Evolutionary conservation across 2,888 invertebrate genomes (phyloP).

Genomic region (Gonocerus acuteangulatus): DNA sequence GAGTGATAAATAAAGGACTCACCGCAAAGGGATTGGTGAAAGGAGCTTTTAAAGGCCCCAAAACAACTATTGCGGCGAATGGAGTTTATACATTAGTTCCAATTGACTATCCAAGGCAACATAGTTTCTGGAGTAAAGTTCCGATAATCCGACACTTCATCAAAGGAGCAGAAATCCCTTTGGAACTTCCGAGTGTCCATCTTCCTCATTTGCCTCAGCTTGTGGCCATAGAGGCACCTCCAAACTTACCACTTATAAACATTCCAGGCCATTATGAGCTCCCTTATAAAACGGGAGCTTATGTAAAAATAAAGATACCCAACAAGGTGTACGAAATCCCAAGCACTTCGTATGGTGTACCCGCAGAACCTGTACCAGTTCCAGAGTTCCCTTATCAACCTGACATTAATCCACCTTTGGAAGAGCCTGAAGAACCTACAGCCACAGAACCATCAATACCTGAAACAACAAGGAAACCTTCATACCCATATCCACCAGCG

Average conservation of each 20-base stretch:
- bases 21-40: neutral
- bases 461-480: too few species aligned
- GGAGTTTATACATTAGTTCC: constrained; percentile 2
- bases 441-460: neutral
- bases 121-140: constrained; percentile 23
- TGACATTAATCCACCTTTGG: neutral
- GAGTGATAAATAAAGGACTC: neutral
- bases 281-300: constrained; percentile 29
- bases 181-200: constrained; percentile 29
- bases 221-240: constrained; percentile 26
- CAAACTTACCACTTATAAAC: constrained; percentile 32
- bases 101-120: neutral
- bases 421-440: neutral
- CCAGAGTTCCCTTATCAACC: constrained; percentile 14
- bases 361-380: constrained; percentile 5
- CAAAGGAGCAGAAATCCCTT: neutral
- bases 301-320: constrained; percentile 33
- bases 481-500: neutral
- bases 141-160: constrained; percentile 5
- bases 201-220: constrained; percentile 33
- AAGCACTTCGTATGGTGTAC: neutral
- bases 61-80: neutral
- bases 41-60: neutral
- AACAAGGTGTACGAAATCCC: constrained; percentile 3
- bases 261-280: constrained; percentile 30